Evolutionary conservation across 1,140 invertebrate species (phyloP).

Genomic region (Thaumatotibia leucotreta): DNA sequence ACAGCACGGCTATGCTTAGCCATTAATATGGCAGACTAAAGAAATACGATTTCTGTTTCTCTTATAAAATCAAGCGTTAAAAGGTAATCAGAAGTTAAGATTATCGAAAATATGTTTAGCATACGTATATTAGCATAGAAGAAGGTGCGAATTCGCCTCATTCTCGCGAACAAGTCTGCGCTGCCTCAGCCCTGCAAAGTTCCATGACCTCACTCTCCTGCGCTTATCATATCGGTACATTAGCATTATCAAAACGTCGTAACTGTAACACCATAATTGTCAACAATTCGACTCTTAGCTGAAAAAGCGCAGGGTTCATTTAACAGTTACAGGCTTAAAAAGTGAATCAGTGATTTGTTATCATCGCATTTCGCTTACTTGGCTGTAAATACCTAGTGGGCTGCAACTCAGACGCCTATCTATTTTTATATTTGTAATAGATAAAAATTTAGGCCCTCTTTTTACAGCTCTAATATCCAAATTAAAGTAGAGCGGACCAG

Average conservation of each 20-base stretch:
- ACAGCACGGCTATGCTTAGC: neutral
- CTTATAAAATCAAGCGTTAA: neutral
- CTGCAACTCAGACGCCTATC: neutral
- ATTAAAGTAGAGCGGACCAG: no score
- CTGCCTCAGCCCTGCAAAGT: constrained; percentile 55
- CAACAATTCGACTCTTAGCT: constrained; percentile 15
- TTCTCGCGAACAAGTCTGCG: constrained; percentile 32
- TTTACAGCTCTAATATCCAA: no score
- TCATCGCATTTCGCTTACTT: constrained; percentile 1
- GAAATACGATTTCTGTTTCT: neutral
- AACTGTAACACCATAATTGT: constrained; percentile 20
- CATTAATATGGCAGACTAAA: neutral
- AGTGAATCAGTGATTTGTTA: constrained; percentile 29
- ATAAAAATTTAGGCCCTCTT: no score
- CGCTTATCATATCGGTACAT: constrained; percentile 53
- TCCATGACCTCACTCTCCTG: constrained; percentile 61
- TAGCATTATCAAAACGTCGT: constrained; percentile 28
- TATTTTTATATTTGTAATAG: neutral
- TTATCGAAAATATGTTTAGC: neutral
- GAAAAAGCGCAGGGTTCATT: constrained; percentile 14
- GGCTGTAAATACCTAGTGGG: neutral
- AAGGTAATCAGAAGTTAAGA: neutral
- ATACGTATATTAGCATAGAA: neutral
- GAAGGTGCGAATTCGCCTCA: constrained; percentile 31
- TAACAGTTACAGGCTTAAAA: neutral